These are phyloP conservation scores for Urocyon cinereoargenteus DNA, from an alignment of 2,797 vertebrate species.

Conservation along the genomic window DNA sequence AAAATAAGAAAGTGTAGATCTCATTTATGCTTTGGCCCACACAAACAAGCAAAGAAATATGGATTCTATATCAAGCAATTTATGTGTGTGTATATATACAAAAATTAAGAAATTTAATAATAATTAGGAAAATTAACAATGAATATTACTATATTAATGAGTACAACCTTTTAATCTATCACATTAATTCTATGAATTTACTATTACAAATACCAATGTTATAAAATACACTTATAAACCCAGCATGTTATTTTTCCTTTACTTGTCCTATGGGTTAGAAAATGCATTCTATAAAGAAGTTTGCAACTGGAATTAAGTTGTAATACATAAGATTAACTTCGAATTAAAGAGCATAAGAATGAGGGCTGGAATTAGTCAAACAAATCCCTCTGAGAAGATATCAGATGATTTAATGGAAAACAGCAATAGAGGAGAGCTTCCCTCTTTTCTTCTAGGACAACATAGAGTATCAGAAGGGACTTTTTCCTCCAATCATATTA, in stretches of 20 bases:
- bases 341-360: background rate
- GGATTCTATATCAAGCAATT: background rate
- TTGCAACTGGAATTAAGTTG: slow-evolving; percentile 30
- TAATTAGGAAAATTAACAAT: background rate
- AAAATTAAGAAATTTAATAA: too few species aligned
- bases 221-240: background rate
- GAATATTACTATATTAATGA: background rate
- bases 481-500: background rate
- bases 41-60: background rate
- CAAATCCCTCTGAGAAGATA: background rate
- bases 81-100: background rate
- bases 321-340: background rate
- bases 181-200: background rate
- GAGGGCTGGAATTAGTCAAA: background rate
- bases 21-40: background rate
- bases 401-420: background rate
- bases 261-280: background rate
- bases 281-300: slow-evolving; percentile 26
- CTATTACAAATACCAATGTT: background rate
- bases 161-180: background rate
- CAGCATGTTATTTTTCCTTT: background rate
- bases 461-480: background rate
- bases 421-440: background rate
- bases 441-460: background rate
- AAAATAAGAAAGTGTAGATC: background rate